Evolutionary conservation across 2,888 invertebrate species (phyloP), one percentile per base, ranked within the genome.

Genomic region (Lycophotia porphyrea): DNA sequence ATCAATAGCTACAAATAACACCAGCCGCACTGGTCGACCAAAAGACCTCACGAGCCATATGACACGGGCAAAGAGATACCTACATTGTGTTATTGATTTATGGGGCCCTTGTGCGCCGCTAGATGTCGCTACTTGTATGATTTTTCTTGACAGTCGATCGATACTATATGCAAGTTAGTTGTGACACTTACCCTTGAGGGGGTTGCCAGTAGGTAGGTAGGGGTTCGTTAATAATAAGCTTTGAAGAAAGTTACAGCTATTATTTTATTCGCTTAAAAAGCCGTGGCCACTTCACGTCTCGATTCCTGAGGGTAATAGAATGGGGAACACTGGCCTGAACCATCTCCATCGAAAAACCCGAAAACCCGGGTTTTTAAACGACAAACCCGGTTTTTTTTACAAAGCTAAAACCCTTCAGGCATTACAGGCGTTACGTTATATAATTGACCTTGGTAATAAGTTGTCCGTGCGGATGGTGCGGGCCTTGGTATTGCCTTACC

Each of bases 111-210:
- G n/a, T 63, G 63, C 15, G n/a, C 39, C 39, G 15, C 39, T 63
- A 63, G 63, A n/a, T 63, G 39, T 7, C 36, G n/a, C 36, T 63
- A 63, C 63, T 39, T 39, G 61, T 63, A 18, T 31, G 58, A 31
- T 31, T 58, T 21, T 58, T 58, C 31, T 21, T 58, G 21, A 58
- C 58, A 21, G 21, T 58, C 4, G 21, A 31, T 58, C 4, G 21
- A 31, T 58, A 58, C 31, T 31, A 21, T 31, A 18, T 31, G 31
- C 31, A 31, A 31, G 58, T 58, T 21, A 55, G 13, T n/a, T n/a
- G 49, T 49, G n/a, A n/a, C n/a, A n/a, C 11, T 52, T 52, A 52
- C 52, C 52, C n/a, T 52, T 52, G n/a, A 52, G 11, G n/a, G 13
- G 5, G 52, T 52, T 13, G 5, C n/a, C 13, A 52, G 52, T n/a